phyloP scores from a whole-genome alignment of 2,888 invertebrate species.

The Drosophila borealis region DNA sequence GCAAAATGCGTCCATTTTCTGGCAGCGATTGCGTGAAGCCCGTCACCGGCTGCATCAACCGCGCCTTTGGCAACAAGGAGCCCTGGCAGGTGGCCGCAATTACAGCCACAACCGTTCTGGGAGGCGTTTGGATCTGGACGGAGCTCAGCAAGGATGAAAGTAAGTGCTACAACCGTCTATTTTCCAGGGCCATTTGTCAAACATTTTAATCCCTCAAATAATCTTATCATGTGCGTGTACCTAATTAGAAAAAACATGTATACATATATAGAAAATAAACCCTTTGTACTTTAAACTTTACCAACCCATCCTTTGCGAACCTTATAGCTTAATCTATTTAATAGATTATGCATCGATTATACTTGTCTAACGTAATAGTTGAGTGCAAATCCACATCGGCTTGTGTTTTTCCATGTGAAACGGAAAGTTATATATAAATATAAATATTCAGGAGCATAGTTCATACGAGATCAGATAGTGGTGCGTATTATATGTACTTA shows the following conservation, averaged over 20 bases:
- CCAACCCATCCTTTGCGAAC: constrained; percentile 1
- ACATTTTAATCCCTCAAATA: constrained; percentile 27
- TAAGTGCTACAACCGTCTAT: constrained; percentile 84
- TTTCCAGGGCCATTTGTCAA: constrained; percentile 11
- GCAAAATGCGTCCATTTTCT: constrained; percentile 73
- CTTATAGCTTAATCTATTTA: constrained; percentile 7
- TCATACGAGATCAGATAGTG: constrained; percentile 6
- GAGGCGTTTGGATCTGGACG: constrained; percentile 90
- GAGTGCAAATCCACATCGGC: constrained; percentile 1
- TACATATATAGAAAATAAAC: constrained; percentile 3
- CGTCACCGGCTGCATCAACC: constrained; percentile 86
- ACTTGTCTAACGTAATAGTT: constrained; percentile 1
- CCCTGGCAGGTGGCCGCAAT: constrained; percentile 93
- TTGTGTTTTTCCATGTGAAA: neutral
- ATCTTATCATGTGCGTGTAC: constrained; percentile 39
- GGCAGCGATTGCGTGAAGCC: constrained; percentile 76
- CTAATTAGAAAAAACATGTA: neutral
- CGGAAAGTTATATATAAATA: constrained; percentile 5
- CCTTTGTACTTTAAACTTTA: constrained; percentile 46
- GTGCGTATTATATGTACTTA: neutral
- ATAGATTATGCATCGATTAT: constrained; percentile 32
- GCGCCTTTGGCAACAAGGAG: constrained; percentile 88
- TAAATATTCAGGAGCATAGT: constrained; percentile 7
- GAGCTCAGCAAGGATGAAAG: constrained; percentile 90
- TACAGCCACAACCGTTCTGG: constrained; percentile 90